Evolutionary conservation across 2,888 invertebrate species (phyloP).

Genomic region (Leptopilina syphax): DNA sequence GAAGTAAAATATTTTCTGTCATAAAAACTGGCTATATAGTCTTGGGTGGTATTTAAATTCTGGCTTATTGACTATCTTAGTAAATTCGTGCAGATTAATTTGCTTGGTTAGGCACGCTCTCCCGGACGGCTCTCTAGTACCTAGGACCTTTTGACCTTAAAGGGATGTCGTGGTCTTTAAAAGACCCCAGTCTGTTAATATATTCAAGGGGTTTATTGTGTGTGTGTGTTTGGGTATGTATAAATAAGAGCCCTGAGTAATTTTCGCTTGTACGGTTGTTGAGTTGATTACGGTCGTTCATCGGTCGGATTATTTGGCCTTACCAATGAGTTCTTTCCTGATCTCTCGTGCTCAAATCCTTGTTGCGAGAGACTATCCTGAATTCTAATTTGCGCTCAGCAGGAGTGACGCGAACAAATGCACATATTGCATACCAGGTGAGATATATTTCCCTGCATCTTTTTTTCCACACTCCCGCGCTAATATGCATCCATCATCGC

Average conservation of each 20-base stretch:
- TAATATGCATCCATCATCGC: conserved; percentile 72
- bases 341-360: neutral
- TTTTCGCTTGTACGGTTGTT: conserved; percentile 71
- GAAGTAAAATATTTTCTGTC: too few species aligned
- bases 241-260: conserved; percentile 62
- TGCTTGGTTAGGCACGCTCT: conserved; percentile 14
- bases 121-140: conserved; percentile 26
- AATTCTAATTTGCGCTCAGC: conserved; percentile 75
- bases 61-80: neutral
- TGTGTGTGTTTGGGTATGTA: conserved; percentile 49
- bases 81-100: conserved; percentile 24
- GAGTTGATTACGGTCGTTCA: conserved; percentile 74
- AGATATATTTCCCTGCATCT: conserved; percentile 65
- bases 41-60: neutral
- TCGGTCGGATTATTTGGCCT: conserved; percentile 58
- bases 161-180: conserved; percentile 43
- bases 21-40: too few species aligned
- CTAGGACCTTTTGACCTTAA: conserved; percentile 2
- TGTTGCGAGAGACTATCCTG: conserved; percentile 48
- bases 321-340: conserved; percentile 16
- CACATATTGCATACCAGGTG: conserved; percentile 70
- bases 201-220: conserved; percentile 61
- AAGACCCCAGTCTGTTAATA: conserved; percentile 60
- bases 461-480: conserved; percentile 74
- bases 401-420: conserved; percentile 75